phyloP scores from a whole-genome alignment of 1,140 invertebrate genomes.

The Musca vetustissima region DNA sequence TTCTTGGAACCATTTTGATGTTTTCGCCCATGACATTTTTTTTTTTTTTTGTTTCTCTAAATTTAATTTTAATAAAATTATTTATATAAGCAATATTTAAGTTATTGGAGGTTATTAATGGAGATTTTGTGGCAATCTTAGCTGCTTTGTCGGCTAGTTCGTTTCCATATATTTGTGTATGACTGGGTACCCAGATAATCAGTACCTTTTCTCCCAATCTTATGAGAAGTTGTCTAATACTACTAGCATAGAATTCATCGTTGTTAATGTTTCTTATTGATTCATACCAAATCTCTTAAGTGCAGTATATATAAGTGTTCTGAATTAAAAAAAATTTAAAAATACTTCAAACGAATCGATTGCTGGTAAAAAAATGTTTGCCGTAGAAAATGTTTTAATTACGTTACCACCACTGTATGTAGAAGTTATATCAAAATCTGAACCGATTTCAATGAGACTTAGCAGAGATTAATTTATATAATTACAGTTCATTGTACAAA shows the following conservation, averaged over 20 bases:
- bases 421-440: no score
- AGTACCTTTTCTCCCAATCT: neutral
- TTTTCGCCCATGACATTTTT: neutral
- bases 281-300: no score
- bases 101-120: neutral
- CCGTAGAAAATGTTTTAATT: no score
- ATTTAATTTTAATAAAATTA: neutral
- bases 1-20: no score
- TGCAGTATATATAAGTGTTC: no score
- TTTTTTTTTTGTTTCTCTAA: neutral
- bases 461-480: no score
- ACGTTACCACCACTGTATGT: no score
- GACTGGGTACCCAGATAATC: slow-evolving; percentile 22
- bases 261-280: slow-evolving; percentile 28
- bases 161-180: slow-evolving; percentile 11
- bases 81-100: neutral
- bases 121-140: neutral
- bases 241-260: slow-evolving; percentile 13
- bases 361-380: no score
- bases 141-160: slow-evolving; percentile 12
- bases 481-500: no score
- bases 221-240: slow-evolving; percentile 7
- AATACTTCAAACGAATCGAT: no score
- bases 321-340: no score
- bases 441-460: no score